These are phyloP conservation scores for Selenia dentaria DNA, from an alignment of 2,888 invertebrate species.

Conservation along the genomic window DNA sequence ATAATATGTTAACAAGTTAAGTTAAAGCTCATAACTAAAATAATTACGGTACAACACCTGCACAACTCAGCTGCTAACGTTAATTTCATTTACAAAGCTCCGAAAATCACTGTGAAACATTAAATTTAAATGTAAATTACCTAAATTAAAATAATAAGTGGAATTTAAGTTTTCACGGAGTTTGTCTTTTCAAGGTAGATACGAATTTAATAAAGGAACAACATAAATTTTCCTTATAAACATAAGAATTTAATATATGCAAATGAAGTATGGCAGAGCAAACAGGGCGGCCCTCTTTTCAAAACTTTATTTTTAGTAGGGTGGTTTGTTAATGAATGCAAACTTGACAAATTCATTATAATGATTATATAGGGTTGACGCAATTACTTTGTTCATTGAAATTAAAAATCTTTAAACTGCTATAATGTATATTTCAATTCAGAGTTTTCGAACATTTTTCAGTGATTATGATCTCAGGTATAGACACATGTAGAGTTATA, in stretches of 20 bases:
- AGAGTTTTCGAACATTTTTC: too few relatives aligned
- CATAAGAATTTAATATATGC: slow-evolving; percentile 20
- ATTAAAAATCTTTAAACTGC: too few relatives aligned
- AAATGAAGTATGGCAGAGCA: slow-evolving; percentile 7
- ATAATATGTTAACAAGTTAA: too few relatives aligned
- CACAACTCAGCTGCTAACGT: background rate
- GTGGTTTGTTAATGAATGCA: too few relatives aligned
- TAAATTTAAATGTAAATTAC: slow-evolving; percentile 16
- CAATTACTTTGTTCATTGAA: too few relatives aligned
- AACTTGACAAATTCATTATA: too few relatives aligned
- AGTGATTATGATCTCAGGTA: too few relatives aligned
- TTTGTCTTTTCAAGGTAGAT: slow-evolving; percentile 13
- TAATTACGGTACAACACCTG: background rate
- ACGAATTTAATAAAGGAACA: slow-evolving; percentile 16
- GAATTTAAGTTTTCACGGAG: slow-evolving; percentile 4
- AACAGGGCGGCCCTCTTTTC: too few relatives aligned
- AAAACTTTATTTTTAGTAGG: background rate
- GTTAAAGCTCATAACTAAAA: too few relatives aligned
- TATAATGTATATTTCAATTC: too few relatives aligned
- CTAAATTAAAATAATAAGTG: slow-evolving; percentile 10
- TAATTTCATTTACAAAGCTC: background rate
- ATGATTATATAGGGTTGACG: too few relatives aligned
- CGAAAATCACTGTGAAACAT: background rate
- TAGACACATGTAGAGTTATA: too few relatives aligned
- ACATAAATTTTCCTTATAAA: slow-evolving; percentile 20